Conservation (phyloP, 92 coral and sea anemone species). For the Scolanthus callimorphus region DNA sequence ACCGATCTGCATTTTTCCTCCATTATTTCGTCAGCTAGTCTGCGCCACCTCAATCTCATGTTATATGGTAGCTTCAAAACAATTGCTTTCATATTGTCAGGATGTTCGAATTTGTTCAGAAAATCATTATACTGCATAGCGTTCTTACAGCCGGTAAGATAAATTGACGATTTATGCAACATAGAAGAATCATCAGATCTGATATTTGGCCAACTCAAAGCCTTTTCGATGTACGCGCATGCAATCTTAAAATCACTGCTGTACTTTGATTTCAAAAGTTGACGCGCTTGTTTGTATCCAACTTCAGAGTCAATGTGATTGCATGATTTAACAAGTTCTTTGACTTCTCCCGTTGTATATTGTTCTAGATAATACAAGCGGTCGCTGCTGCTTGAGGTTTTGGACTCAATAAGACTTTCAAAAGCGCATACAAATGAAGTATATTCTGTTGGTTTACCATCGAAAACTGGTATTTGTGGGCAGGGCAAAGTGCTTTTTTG, state of each 20-base stretch:
- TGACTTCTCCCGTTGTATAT: constrained; percentile 24
- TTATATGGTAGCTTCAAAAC: constrained; percentile 10
- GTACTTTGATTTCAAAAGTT: constrained; percentile 11
- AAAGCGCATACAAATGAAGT: constrained; percentile 19
- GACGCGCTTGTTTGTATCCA: constrained; percentile 23
- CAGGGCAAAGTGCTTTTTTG: constrained; percentile 9
- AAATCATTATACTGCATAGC: constrained; percentile 9
- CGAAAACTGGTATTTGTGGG: constrained; percentile 9
- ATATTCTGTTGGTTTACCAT: no score
- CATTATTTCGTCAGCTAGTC: no score
- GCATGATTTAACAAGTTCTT: constrained; percentile 23
- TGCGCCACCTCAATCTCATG: no score
- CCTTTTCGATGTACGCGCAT: constrained; percentile 20
- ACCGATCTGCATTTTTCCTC: no score
- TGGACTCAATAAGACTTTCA: constrained; percentile 14
- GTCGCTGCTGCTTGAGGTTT: constrained; percentile 7
- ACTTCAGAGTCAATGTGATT: constrained; percentile 6
- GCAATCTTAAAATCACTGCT: constrained; percentile 20
- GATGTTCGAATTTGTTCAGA: constrained; percentile 25
- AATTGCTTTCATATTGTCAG: constrained; percentile 3
- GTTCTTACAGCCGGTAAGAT: constrained; percentile 26
- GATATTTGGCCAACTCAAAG: constrained; percentile 6
- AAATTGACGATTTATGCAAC: constrained; percentile 17
- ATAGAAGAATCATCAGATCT: constrained; percentile 14
- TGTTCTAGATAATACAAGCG: no score